These are phyloP conservation scores for Ethmia dodecea DNA, from an alignment of 2,888 invertebrate genomes.

Conservation along the genomic window DNA sequence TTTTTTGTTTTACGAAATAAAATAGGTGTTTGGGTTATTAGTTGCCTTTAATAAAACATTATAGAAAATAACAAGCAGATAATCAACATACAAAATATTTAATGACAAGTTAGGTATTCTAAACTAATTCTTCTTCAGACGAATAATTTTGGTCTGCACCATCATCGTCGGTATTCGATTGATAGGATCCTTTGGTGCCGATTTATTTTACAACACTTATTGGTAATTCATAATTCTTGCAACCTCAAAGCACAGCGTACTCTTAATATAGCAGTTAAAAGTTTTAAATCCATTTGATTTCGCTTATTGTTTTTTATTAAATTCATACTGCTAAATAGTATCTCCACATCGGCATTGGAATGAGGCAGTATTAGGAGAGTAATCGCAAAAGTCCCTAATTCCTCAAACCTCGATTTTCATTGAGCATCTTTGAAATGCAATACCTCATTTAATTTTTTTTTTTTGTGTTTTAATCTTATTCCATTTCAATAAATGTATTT, in stretches of 20 bases:
- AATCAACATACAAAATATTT: too few relatives aligned
- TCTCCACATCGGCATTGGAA: conserved; percentile 8
- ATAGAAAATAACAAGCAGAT: too few relatives aligned
- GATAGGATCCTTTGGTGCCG: conserved; percentile 1
- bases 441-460: conserved; percentile 9
- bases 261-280: conserved; percentile 9
- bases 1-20: too few relatives aligned
- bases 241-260: conserved; percentile 6
- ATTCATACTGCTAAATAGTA: conserved; percentile 9
- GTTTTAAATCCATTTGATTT: conserved; percentile 7
- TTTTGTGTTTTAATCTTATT: conserved; percentile 1
- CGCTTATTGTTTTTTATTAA: conserved; percentile 6
- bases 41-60: too few relatives aligned
- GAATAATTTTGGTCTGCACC: conserved; percentile 1
- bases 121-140: neutral
- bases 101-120: too few relatives aligned
- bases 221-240: conserved; percentile 5
- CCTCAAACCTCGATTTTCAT: conserved; percentile 9
- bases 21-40: too few relatives aligned
- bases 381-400: conserved; percentile 13
- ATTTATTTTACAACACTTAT: conserved; percentile 3
- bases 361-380: conserved; percentile 13
- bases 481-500: conserved; percentile 11
- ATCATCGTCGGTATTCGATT: conserved; percentile 1
- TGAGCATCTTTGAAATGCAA: conserved; percentile 11